Evolutionary conservation across 1,140 invertebrate species (phyloP).

Genomic region (Bombus huntii): DNA sequence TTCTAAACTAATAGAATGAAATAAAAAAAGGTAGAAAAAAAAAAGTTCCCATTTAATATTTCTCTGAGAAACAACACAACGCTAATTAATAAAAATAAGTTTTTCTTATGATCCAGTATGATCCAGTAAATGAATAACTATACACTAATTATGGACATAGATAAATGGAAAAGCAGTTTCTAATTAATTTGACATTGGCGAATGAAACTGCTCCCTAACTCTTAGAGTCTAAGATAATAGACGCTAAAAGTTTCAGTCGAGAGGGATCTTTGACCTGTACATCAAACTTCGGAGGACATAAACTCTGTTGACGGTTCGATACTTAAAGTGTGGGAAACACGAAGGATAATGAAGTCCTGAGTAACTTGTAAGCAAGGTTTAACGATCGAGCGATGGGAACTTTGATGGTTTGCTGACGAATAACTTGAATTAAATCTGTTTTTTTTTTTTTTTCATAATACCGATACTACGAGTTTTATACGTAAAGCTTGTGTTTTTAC

Average conservation of each 20-base stretch:
- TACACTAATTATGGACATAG: too few species aligned
- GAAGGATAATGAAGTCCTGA: not conserved
- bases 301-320: constrained; percentile 7
- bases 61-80: not conserved
- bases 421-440: not conserved
- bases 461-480: not conserved
- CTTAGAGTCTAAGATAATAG: not conserved
- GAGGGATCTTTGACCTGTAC: constrained; percentile 1
- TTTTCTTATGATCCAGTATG: not conserved
- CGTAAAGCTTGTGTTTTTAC: too few species aligned
- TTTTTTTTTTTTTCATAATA: not conserved
- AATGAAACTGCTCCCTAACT: not conserved
- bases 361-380: constrained; percentile 6
- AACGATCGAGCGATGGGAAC: not conserved
- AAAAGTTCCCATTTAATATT: not conserved
- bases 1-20: not conserved
- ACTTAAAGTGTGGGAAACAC: constrained; percentile 7
- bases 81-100: not conserved
- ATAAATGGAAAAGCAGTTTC: not conserved
- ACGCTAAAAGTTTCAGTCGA: not conserved
- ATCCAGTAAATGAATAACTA: too few species aligned
- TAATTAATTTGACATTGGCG: not conserved
- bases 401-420: not conserved
- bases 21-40: not conserved
- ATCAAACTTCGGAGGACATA: constrained; percentile 6